Conservation (phyloP, 2,888 invertebrate species). For the Spicauda simplicius region DNA sequence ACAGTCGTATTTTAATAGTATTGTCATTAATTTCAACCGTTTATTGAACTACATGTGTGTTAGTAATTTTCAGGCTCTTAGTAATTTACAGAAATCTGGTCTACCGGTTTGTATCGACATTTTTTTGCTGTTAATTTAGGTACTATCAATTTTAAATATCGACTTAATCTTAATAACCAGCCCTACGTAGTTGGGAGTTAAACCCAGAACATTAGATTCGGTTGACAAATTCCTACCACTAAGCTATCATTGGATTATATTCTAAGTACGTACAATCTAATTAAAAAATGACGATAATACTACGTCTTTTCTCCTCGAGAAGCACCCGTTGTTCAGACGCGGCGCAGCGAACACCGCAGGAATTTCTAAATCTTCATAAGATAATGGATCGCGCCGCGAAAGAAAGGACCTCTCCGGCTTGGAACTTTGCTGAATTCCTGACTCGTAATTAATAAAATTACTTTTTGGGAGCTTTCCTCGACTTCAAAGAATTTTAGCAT, state of each 20-base stretch:
- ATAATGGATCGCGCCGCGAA: slow-evolving; percentile 81
- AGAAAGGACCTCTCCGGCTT: slow-evolving; percentile 79
- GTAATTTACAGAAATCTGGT: too few relatives aligned
- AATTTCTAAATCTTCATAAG: slow-evolving; percentile 84
- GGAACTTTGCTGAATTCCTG: slow-evolving; percentile 84
- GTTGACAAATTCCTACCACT: too few relatives aligned
- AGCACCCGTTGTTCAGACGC: slow-evolving; percentile 44
- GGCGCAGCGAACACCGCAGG: slow-evolving; percentile 68
- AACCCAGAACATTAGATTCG: too few relatives aligned
- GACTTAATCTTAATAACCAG: too few relatives aligned
- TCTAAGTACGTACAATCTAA: slow-evolving; percentile 18
- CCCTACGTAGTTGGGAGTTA: too few relatives aligned
- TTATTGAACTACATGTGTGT: too few relatives aligned
- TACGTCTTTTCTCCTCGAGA: slow-evolving; percentile 41
- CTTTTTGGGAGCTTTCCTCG: slow-evolving; percentile 83
- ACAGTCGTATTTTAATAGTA: slow-evolving; percentile 5
- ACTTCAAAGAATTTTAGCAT: slow-evolving; percentile 84
- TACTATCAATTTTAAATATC: too few relatives aligned
- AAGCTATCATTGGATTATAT: too few relatives aligned
- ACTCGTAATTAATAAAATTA: slow-evolving; percentile 85
- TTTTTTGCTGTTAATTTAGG: too few relatives aligned
- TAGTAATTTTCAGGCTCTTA: too few relatives aligned
- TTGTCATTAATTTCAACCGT: not conserved
- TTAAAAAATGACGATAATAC: slow-evolving; percentile 41
- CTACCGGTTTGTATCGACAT: too few relatives aligned